Base-by-base conservation (phyloP, 2,888 invertebrate genomes). In the Lottia gigantea region DNA sequence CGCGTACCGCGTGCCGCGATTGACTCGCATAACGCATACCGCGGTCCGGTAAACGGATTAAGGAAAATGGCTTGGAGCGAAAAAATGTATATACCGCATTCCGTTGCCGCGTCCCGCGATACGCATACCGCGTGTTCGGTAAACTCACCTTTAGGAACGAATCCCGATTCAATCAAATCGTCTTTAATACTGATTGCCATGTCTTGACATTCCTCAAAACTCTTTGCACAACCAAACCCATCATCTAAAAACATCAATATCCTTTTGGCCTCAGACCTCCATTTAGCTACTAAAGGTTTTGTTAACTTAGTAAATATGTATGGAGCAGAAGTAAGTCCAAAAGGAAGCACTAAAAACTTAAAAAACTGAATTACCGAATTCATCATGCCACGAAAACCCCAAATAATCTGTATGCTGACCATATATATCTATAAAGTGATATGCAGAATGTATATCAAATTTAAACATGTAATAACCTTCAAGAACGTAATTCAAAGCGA, bases 221-320 rank as follows among this genome's bases (percentile, higher is more conserved):
- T n/a, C 15, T 49, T 15, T 3, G 15, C 15, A 11, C 16, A n/a
- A n/a, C 49, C 49, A 49, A 49, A 49, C n/a, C 49, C 49, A 49
- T 49, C 49, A n/a, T 49, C 49, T 2, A 49, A 49, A 49, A n/a
- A 49, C 49, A 49, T 74, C 47, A 74, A 26, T 3, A 70, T 49
- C 16, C 14, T n/a, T 49, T 71, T 70, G 7, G 72, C 74, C 25
- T 75, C 75, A 62, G 62, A 47, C 49, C 72, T 46, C 72, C 75
- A 73, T 62, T 72, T 74, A 23, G 64, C 46, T 16, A 73, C 40
- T n/a, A 70, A 65, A 25, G 66, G 66, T 19, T 71, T 26, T 19
- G 67, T 68, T n/a, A 77, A 14, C 62, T 76, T 74, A 8, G 74
- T 71, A 68, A 73, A 71, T 15, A 69, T 25, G 63, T 66, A 76